phyloP scores from a whole-genome alignment of 2,113 vertebrate species.

The Acrocephalus arundinaceus region DNA sequence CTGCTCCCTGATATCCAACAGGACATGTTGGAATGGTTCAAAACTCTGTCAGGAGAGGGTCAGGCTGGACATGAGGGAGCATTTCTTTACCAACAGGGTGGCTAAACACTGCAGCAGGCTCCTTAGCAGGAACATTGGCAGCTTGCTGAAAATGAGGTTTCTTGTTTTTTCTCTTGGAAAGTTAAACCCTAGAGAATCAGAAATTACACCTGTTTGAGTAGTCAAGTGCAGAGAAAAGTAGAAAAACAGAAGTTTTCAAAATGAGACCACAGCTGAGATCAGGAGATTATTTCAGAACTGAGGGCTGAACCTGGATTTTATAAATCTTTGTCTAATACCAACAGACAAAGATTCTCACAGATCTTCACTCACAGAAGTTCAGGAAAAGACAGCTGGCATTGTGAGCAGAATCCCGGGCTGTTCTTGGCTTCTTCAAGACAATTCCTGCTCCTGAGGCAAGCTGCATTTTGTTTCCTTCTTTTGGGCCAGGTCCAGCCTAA shows the following conservation, averaged over 20 bases:
- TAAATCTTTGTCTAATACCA: neutral
- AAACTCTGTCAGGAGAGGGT: neutral
- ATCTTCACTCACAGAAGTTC: neutral
- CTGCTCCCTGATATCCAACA: neutral
- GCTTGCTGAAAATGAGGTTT: neutral
- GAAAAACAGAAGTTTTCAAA: neutral
- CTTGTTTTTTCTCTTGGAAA: neutral
- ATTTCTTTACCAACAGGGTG: neutral
- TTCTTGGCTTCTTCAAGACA: neutral
- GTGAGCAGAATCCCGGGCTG: fast-evolving
- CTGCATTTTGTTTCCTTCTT: neutral
- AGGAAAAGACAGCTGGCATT: neutral
- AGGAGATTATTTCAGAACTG: neutral
- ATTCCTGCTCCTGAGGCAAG: neutral
- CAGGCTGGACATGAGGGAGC: fast-evolving
- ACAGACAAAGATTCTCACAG: too few relatives aligned
- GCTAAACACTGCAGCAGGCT: neutral
- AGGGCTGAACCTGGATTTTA: neutral
- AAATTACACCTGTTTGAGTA: neutral
- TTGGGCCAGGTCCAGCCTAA: neutral
- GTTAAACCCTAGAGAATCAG: neutral
- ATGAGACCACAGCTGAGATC: neutral
- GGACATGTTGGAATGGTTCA: fast-evolving
- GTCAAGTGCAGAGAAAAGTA: neutral
- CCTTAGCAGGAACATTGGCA: neutral